A percentile compares a stretch with the other conserved stretches of the same genome.
Conservation (phyloP, 2,113 vertebrate species). For the Carettochelys insculpta region DNA sequence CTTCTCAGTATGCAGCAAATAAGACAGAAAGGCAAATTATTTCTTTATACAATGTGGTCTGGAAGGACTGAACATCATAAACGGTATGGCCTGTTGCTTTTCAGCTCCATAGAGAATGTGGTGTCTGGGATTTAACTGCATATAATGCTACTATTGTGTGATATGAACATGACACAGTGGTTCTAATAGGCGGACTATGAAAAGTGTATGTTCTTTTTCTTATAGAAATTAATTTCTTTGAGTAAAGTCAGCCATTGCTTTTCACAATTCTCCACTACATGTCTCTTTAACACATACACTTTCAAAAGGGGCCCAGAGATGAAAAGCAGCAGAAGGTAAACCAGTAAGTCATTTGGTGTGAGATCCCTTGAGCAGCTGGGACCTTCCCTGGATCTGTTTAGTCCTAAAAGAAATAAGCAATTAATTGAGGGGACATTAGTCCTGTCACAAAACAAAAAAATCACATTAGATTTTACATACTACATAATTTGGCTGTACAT, state of each 20-base stretch:
- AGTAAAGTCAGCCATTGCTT: not conserved
- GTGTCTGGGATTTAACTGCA: not conserved
- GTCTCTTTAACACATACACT: not conserved
- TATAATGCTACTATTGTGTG: not conserved
- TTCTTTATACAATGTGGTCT: not conserved
- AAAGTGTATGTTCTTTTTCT: accelerated
- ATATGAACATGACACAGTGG: accelerated
- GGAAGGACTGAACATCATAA: not conserved
- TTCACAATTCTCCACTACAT: not conserved
- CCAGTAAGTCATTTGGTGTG: not conserved
- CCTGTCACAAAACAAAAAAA: not conserved
- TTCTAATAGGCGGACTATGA: not conserved
- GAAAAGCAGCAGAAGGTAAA: slow-evolving; percentile 55
- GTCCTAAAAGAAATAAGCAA: slow-evolving; percentile 54
- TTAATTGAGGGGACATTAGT: slow-evolving; percentile 11
- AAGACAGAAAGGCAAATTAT: not conserved
- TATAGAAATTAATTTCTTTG: not conserved
- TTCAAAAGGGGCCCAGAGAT: not conserved
- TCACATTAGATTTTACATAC: not conserved
- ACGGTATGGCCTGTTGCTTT: accelerated
- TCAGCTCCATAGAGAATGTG: not conserved
- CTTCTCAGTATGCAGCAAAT: not conserved
- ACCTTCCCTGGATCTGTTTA: slow-evolving; percentile 9
- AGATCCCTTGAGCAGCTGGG: slow-evolving; percentile 6
- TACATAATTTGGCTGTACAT: not conserved